Conservation (phyloP, 2,113 vertebrate genomes). For the Myrmecophaga tridactyla region DNA sequence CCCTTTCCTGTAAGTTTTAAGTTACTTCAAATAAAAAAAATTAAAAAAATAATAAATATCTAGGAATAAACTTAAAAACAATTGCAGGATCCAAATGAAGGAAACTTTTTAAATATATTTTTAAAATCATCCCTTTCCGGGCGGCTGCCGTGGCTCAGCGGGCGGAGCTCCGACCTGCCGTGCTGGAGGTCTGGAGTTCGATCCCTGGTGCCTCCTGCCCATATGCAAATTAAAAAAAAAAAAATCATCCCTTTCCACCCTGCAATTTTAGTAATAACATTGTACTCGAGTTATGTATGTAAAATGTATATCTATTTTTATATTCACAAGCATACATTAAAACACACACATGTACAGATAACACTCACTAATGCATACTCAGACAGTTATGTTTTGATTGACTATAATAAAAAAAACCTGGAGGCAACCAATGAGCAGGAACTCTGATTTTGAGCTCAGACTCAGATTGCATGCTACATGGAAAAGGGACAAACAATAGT, state of each 20-base stretch:
- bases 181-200: no score
- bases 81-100: neutral
- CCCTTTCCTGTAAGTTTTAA: no score
- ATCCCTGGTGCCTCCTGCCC: no score
- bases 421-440: neutral
- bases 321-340: neutral
- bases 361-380: neutral
- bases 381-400: neutral
- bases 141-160: no score
- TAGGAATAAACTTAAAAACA: neutral
- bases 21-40: no score
- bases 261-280: neutral
- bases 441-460: neutral
- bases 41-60: neutral
- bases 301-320: neutral
- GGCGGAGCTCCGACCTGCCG: no score
- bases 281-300: neutral
- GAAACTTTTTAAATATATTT: neutral
- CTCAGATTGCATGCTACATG: neutral
- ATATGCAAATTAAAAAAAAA: no score
- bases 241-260: neutral
- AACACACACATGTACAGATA: neutral
- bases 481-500: neutral
- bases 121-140: neutral
- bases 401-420: neutral